phyloP scores from a whole-genome alignment of 2,888 invertebrate species.

The Choreutis nemorana region DNA sequence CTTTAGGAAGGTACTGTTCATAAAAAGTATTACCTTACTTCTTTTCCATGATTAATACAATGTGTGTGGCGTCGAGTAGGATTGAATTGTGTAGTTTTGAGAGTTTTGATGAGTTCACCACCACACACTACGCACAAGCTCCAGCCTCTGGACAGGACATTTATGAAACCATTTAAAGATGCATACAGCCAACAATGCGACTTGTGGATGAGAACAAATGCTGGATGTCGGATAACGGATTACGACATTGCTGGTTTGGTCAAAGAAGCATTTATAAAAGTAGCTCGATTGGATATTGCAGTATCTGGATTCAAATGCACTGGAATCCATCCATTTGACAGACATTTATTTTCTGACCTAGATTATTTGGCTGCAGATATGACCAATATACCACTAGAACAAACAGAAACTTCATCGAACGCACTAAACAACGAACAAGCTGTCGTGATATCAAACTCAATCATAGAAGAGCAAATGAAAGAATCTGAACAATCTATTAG shows the following conservation, averaged over 20 bases:
- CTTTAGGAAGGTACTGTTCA: too few relatives aligned
- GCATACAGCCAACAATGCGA: slow-evolving; percentile 7
- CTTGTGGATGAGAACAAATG: slow-evolving; percentile 9
- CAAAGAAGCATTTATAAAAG: slow-evolving; percentile 10
- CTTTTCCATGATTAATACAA: too few relatives aligned
- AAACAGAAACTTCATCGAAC: slow-evolving; percentile 2
- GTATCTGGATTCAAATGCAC: slow-evolving; percentile 12
- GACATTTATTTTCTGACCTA: slow-evolving; percentile 10
- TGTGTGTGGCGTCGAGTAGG: too few relatives aligned
- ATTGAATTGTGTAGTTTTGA: too few relatives aligned
- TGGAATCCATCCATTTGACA: slow-evolving; percentile 11
- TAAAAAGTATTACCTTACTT: too few relatives aligned
- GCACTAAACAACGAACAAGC: slow-evolving; percentile 1
- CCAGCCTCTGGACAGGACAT: slow-evolving; percentile 9
- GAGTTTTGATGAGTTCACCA: slow-evolving; percentile 9
- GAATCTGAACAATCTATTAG: slow-evolving; percentile 1
- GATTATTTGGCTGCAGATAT: slow-evolving; percentile 8
- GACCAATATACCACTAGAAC: slow-evolving; percentile 5
- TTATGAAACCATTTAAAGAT: slow-evolving; percentile 10
- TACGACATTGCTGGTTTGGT: slow-evolving; percentile 11
- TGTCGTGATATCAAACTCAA: too few relatives aligned
- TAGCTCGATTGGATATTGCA: slow-evolving; percentile 11
- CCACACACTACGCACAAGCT: slow-evolving; percentile 10
- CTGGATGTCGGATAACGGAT: slow-evolving; percentile 9
- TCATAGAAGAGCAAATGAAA: too few relatives aligned